Evolutionary conservation across 37 sponge, comb jelly and placozoan species (phyloP).

Genomic region (Crambe crambe): DNA sequence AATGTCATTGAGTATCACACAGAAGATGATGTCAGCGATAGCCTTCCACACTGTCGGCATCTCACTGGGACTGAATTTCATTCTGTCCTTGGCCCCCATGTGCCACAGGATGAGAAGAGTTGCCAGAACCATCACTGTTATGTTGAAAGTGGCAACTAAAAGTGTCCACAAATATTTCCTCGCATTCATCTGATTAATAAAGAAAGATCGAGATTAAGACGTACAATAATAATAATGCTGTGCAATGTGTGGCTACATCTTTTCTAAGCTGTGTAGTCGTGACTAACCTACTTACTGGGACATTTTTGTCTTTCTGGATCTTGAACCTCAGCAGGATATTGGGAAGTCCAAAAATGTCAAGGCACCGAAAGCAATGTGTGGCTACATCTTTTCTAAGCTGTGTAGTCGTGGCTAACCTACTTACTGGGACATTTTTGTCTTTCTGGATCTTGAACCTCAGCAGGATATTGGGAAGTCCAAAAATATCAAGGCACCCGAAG

Average conservation of each 20-base stretch:
- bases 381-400: too few relatives aligned
- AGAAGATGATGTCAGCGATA: slow-evolving; percentile 52
- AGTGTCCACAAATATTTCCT: slow-evolving; percentile 52
- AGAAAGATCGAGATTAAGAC: too few relatives aligned
- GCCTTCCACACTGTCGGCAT: slow-evolving; percentile 67
- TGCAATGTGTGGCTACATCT: too few relatives aligned
- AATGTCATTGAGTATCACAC: slow-evolving; percentile 61
- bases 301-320: slow-evolving; percentile 74
- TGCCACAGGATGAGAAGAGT: slow-evolving; percentile 28
- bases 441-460: slow-evolving; percentile 86
- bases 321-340: slow-evolving; percentile 68
- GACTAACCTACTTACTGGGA: slow-evolving; percentile 64
- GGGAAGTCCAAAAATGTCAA: slow-evolving; percentile 81
- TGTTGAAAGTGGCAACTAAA: slow-evolving; percentile 53
- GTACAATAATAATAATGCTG: too few relatives aligned
- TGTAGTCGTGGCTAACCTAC: too few relatives aligned
- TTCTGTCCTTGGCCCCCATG: slow-evolving; percentile 23
- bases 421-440: slow-evolving; percentile 55
- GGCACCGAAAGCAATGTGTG: slow-evolving; percentile 42
- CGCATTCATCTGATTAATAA: slow-evolving; percentile 26
- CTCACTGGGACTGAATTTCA: slow-evolving; percentile 58
- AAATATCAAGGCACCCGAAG: slow-evolving; percentile 66
- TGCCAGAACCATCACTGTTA: slow-evolving; percentile 35
- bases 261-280: too few relatives aligned
- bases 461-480: slow-evolving; percentile 66